phyloP scores from a whole-genome alignment of 2,113 vertebrate species.

The Osmerus mordax region DNA sequence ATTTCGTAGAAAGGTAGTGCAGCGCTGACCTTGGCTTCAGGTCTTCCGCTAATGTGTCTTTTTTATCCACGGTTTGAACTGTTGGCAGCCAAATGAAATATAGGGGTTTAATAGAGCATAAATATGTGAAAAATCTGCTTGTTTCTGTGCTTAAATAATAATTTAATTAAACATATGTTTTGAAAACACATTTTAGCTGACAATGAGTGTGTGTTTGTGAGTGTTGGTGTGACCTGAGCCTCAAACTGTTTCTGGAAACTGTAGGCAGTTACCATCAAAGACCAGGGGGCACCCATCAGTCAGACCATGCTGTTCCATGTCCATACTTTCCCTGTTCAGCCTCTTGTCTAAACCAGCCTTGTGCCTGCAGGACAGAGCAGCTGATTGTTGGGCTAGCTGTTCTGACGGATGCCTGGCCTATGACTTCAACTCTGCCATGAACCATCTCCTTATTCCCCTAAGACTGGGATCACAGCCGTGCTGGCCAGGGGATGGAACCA shows the following conservation, averaged over 20 bases:
- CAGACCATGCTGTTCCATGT: neutral
- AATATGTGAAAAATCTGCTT: no score
- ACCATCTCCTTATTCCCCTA: conserved; percentile 70
- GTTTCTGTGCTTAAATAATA: no score
- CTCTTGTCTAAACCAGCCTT: conserved; percentile 61
- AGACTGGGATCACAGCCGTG: conserved; percentile 60
- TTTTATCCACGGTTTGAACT: neutral
- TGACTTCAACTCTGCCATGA: conserved; percentile 72
- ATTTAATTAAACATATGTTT: no score
- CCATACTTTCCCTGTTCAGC: conserved; percentile 2
- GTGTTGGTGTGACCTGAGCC: no score
- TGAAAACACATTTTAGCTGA: no score
- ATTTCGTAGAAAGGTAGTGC: conserved; percentile 16
- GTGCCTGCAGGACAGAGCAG: conserved; percentile 60
- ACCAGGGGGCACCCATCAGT: neutral
- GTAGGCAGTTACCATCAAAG: neutral
- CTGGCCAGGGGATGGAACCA: conserved; percentile 64
- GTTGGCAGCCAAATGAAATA: neutral
- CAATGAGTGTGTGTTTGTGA: no score
- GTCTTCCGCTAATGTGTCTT: neutral
- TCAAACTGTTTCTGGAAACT: neutral
- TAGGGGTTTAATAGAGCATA: no score
- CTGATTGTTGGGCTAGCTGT: conserved; percentile 54
- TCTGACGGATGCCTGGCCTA: conserved; percentile 63
- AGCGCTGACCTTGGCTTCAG: neutral